These are phyloP conservation scores for Deroplatys truncata DNA, from an alignment of 2,888 invertebrate species.

Conservation along the genomic window DNA sequence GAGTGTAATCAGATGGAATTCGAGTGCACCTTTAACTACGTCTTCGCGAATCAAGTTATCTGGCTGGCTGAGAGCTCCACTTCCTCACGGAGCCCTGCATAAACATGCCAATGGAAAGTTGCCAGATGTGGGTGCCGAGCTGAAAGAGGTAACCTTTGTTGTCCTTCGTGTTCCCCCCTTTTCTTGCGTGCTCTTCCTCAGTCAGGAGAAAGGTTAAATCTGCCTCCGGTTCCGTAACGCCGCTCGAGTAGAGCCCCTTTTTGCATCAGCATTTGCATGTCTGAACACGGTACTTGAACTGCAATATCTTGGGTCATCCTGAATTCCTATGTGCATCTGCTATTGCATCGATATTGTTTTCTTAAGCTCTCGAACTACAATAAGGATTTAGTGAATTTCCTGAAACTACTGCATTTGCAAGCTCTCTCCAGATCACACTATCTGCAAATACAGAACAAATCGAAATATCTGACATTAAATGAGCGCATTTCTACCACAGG, in stretches of 20 bases:
- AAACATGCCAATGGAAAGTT: slow-evolving; percentile 7
- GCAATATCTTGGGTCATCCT: neutral
- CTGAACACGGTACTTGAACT: neutral
- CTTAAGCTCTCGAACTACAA: too few relatives aligned
- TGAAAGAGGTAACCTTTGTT: neutral
- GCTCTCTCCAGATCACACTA: too few relatives aligned
- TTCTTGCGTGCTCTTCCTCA: neutral
- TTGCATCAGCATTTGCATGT: neutral
- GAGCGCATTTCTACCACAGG: too few relatives aligned
- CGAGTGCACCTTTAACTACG: neutral
- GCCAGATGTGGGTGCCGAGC: neutral
- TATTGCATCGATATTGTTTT: too few relatives aligned
- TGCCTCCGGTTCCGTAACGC: neutral
- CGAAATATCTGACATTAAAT: too few relatives aligned
- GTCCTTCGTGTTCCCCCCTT: neutral
- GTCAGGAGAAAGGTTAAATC: neutral
- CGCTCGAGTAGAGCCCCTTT: neutral
- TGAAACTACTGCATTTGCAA: too few relatives aligned
- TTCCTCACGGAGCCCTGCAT: neutral
- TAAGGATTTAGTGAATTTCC: too few relatives aligned
- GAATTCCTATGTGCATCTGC: too few relatives aligned
- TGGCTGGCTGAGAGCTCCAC: neutral
- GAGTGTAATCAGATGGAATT: neutral
- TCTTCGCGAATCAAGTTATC: neutral
- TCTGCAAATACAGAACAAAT: too few relatives aligned